phyloP scores from a whole-genome alignment of 2,113 vertebrate genomes.

The Chinchilla lanigera region DNA sequence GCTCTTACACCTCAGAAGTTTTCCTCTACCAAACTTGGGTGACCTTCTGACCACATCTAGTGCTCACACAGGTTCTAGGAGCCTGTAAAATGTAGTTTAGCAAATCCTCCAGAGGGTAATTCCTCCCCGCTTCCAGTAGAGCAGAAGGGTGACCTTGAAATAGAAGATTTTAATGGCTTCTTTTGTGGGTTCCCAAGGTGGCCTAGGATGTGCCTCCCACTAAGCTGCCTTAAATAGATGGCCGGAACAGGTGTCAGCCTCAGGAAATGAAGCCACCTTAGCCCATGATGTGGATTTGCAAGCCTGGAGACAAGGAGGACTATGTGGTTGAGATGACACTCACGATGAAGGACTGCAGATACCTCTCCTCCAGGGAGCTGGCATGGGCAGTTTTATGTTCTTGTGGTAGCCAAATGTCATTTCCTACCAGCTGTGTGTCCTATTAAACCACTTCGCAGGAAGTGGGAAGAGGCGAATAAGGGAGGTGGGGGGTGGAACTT shows the following conservation, averaged over 20 bases:
- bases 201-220: background rate
- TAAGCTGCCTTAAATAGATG: background rate
- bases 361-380: background rate
- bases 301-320: background rate
- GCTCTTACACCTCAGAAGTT: background rate
- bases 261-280: background rate
- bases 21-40: too few species aligned
- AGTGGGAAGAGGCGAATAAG: background rate
- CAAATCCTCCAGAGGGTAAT: background rate
- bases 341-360: rapidly evolving
- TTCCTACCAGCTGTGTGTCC: background rate
- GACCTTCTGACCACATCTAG: background rate
- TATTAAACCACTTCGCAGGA: background rate
- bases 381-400: background rate
- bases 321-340: background rate
- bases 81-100: background rate
- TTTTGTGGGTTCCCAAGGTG: background rate
- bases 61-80: background rate
- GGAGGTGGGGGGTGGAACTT: background rate
- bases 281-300: background rate
- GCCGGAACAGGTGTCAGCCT: background rate
- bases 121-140: background rate
- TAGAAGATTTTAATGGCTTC: background rate
- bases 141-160: background rate
- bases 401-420: background rate